phyloP scores from a whole-genome alignment of 2,888 invertebrate species.

The Sympetrum striolatum region DNA sequence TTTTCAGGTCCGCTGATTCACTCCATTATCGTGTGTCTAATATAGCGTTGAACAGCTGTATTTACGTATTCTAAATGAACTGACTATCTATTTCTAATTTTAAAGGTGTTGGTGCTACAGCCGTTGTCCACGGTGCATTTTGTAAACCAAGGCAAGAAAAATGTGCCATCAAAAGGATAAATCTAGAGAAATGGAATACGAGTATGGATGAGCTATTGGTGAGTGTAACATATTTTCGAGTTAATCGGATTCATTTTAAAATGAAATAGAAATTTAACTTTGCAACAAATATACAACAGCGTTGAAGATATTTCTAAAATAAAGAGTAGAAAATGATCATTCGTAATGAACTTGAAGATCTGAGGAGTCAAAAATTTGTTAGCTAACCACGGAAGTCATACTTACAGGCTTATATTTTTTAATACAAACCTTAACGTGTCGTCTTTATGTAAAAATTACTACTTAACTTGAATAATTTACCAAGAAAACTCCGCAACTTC shows the following conservation, averaged over 20 bases:
- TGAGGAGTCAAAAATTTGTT: no score
- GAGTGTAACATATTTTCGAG: slow-evolving; percentile 59
- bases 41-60: neutral
- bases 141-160: slow-evolving; percentile 91
- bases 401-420: no score
- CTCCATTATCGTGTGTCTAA: neutral
- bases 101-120: slow-evolving; percentile 93
- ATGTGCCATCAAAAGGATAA: slow-evolving; percentile 98
- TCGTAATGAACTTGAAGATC: neutral
- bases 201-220: slow-evolving; percentile 96
- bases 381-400: no score
- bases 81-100: slow-evolving; percentile 47
- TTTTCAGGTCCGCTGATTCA: neutral
- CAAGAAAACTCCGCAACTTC: no score
- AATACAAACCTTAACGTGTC: no score
- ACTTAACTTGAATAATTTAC: no score
- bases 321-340: neutral
- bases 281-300: neutral
- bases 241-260: slow-evolving; percentile 54
- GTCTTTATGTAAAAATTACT: no score
- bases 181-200: slow-evolving; percentile 99
- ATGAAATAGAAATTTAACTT: slow-evolving; percentile 56
- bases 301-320: neutral
- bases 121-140: slow-evolving; percentile 91
- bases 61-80: neutral